A percentile compares a stretch with the other conserved stretches of the same genome.
These are phyloP conservation scores for Schizaphis graminum DNA, from an alignment of 2,888 invertebrate genomes.

Conservation along the genomic window DNA sequence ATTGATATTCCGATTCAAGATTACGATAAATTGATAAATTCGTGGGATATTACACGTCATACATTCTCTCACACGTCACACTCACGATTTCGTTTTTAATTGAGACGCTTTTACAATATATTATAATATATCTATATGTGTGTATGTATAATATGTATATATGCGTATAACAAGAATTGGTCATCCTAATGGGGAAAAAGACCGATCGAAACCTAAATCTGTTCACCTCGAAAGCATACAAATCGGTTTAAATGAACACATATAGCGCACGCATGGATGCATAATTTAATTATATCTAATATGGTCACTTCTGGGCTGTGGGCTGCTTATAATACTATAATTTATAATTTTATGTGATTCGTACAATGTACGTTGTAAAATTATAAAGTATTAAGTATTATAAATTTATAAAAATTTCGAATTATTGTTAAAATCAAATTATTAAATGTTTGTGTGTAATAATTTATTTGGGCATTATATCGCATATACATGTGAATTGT, in stretches of 20 bases:
- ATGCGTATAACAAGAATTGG: neutral
- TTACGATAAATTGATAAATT: slow-evolving; percentile 38
- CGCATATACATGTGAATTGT: neutral
- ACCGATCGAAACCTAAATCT: slow-evolving; percentile 19
- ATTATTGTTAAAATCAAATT: neutral
- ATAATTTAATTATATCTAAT: neutral
- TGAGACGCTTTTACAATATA: neutral
- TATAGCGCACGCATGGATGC: neutral
- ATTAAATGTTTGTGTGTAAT: neutral
- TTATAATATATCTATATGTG: neutral
- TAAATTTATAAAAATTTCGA: neutral
- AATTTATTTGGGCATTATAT: neutral
- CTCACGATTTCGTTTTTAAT: slow-evolving; percentile 2
- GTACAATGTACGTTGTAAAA: neutral
- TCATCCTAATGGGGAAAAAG: neutral
- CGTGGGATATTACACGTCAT: neutral
- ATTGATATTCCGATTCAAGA: slow-evolving; percentile 28
- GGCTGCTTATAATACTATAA: neutral
- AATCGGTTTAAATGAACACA: slow-evolving; percentile 50
- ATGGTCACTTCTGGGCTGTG: neutral
- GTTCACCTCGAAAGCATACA: slow-evolving; percentile 39
- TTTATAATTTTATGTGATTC: neutral
- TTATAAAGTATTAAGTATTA: neutral
- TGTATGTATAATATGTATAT: neutral
- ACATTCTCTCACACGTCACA: slow-evolving; percentile 1